phyloP scores from a whole-genome alignment of 1,140 invertebrate genomes.

The Drosophila kohkoa region DNA sequence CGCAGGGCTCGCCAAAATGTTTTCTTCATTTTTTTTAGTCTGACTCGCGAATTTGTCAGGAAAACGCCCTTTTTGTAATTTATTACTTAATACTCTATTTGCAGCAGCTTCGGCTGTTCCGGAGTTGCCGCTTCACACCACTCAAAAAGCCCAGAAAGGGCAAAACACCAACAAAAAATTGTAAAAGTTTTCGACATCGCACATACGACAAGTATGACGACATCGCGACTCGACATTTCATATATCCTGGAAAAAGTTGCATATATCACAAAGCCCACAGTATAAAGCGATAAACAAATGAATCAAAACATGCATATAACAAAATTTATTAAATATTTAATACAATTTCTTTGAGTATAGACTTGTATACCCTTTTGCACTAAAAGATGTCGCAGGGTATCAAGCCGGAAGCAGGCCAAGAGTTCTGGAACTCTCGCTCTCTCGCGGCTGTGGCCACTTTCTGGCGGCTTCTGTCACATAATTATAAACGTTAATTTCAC shows the following conservation, averaged over 20 bases:
- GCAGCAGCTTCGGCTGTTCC: slow-evolving; percentile 25
- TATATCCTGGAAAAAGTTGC: background rate
- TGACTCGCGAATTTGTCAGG: slow-evolving; percentile 55
- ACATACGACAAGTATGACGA: background rate
- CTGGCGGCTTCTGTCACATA: slow-evolving; percentile 69
- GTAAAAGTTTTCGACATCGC: slow-evolving; percentile 24
- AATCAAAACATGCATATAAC: background rate
- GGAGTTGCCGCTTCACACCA: slow-evolving; percentile 2
- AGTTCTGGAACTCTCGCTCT: background rate
- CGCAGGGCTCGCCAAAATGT: slow-evolving; percentile 17
- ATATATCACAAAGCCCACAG: background rate
- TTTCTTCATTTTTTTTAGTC: background rate
- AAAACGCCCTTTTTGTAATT: slow-evolving; percentile 68
- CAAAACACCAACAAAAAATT: background rate
- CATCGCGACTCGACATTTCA: background rate
- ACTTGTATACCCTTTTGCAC: background rate
- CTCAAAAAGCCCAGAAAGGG: background rate
- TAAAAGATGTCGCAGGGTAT: slow-evolving; percentile 19
- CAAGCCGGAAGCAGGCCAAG: slow-evolving; percentile 13
- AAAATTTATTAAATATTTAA: background rate
- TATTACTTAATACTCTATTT: slow-evolving; percentile 73
- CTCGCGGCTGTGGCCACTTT: slow-evolving; percentile 47
- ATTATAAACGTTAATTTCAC: slow-evolving; percentile 84
- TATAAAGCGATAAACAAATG: background rate
- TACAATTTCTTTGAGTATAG: background rate